Base-by-base conservation (phyloP, 2,113 vertebrate species). In the Centrocercus urophasianus region DNA sequence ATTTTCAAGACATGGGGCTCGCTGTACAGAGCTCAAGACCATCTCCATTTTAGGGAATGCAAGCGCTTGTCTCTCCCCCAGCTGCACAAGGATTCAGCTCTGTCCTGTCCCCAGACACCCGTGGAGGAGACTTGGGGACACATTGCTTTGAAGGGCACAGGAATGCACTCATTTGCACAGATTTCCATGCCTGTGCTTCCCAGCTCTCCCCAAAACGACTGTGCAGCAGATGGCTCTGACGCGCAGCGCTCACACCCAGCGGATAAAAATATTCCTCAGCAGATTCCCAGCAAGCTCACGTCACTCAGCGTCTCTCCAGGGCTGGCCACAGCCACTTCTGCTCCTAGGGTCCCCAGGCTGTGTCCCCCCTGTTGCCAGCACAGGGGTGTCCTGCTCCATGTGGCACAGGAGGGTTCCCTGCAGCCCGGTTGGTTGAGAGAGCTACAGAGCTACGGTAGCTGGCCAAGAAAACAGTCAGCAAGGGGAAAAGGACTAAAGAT, bases 151-250 rank as follows among this genome's bases (percentile, higher is more conserved):
- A 93, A 95, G 90, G 94, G 96, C 95, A 89, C 24, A 21, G 96
- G 96, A 97, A 96, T 94, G 94, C 83, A 85, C 92, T 97, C 34
- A 36, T 84, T 97, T 96, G 93, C 95, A 90, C 94, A 96, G 95
- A 91, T 95, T 96, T 93, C 92, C 94, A 78, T 97, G 90, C 59
- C 84, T 79, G 77, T 17, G 56, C 94, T 94, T 96, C 87, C 91
- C 54, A 60, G 91, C 88, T 97, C 86, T 97, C 96, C 93, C 93
- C 84, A 65, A 96, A 97, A 96, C 66, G 94, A 95, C 95, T 95
- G 95, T 65, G 75, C 95, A 95, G 94, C 98, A 98, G 97, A 97
- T 98, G 97, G 97, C 93, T 97, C 93, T 96, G 97, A 97, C 83
- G 7, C 52, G 54, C 84, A 93, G 91, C 85, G 80, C 96, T 97